Evolutionary conservation across 1,140 invertebrate genomes (phyloP), one percentile per base, ranked within the genome.

Genomic region (Eufriesea mexicana): DNA sequence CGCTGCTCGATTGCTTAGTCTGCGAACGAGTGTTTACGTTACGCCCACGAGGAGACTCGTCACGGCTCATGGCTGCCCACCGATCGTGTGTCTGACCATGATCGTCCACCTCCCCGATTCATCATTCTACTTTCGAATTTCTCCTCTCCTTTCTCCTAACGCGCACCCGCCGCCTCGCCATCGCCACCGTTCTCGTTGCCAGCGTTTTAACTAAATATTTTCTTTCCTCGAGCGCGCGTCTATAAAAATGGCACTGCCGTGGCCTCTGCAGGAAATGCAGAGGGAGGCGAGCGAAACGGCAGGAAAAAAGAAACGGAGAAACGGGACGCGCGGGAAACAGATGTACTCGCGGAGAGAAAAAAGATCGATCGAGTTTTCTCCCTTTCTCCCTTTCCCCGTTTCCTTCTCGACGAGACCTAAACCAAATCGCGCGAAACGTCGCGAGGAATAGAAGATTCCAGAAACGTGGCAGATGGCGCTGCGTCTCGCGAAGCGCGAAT

Each of bases 21-120:
- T 83, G 54, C 80, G 25, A 42, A 23, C 80, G 51, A 76, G 73
- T 83, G 80, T 83, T 83, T 83, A 77, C 72, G 62, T 25, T 77
- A 54, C 80, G 51, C 61, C 80, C 42, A 83, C 54, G 23, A 35
- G 59, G 14, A 82, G 20, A 64, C 70, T 66, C 59, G 79, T 23
- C 70, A n/a, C 55, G 25, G 55, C 59, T 28, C 54, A n/a, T 47
- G 54, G 57, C 70, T 66, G 51, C 59, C 25, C 18, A 20, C 12
- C n/a, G 14, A 72, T 23, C 23, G 45, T 35, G 1, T n/a, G 49
- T 51, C 71, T 66, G 72, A 81, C 79, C 79, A 67, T 77, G n/a
- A 57, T 55, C 62, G 73, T 51, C 79, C 49, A 47, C 42, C 55
- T 71, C 70, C 35, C 51, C 71, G 57, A 75, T 59, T n/a, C 68